phyloP scores from a whole-genome alignment of 2,113 vertebrate species.

The Girardinichthys multiradiatus region DNA sequence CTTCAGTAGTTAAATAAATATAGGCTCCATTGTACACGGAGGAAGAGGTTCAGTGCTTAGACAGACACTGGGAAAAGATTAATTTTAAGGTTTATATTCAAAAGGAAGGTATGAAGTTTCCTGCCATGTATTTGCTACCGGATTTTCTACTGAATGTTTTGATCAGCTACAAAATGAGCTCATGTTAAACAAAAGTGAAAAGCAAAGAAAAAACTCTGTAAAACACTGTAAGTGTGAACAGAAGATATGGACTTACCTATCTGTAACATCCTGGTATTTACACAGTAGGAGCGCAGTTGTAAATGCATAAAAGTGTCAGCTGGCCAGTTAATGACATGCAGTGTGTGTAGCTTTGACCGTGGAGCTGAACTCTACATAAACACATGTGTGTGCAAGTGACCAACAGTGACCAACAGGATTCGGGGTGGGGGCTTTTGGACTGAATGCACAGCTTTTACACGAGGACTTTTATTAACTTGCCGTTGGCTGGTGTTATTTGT shows the following conservation, averaged over 20 bases:
- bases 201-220: neutral
- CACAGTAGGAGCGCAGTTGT: slow-evolving; percentile 62
- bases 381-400: neutral
- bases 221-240: slow-evolving; percentile 2
- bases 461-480: slow-evolving; percentile 65
- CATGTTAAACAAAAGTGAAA: neutral
- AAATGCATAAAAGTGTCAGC: slow-evolving; percentile 71
- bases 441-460: slow-evolving; percentile 34
- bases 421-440: neutral
- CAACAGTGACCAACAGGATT: neutral
- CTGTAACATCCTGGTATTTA: slow-evolving; percentile 44
- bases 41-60: slow-evolving; percentile 24
- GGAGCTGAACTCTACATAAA: slow-evolving; percentile 69
- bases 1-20: slow-evolving; percentile 40
- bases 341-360: slow-evolving; percentile 52
- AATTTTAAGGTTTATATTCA: neutral
- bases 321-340: slow-evolving; percentile 53
- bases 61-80: neutral
- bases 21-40: slow-evolving; percentile 25
- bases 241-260: slow-evolving; percentile 15
- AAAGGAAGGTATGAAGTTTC: slow-evolving; percentile 7
- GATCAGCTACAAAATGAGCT: no score
- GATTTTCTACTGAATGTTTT: neutral
- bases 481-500: slow-evolving; percentile 47
- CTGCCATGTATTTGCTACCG: slow-evolving; percentile 5